Percentiles rank a stretch among this genome's conserved stretches.
Evolutionary conservation across 1,140 invertebrate species (phyloP).

Genomic region (Matsumurasca onukii): DNA sequence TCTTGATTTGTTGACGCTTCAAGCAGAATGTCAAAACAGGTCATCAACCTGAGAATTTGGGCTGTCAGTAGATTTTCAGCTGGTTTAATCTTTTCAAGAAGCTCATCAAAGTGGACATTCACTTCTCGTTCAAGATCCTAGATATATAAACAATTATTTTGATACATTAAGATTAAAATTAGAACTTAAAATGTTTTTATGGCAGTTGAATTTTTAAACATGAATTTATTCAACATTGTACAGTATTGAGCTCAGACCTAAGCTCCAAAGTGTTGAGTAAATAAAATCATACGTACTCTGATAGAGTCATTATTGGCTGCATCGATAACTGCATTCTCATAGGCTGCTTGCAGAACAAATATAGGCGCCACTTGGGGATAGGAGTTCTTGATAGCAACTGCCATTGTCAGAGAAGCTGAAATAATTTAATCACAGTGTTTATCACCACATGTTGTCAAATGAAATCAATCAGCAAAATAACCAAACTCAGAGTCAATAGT

Average conservation of each 20-base stretch:
- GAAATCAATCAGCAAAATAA: too few species aligned
- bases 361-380: conserved; percentile 53
- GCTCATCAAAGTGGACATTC: conserved; percentile 52
- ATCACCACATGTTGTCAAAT: too few species aligned
- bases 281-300: too few species aligned
- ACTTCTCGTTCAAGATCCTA: conserved; percentile 58
- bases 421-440: too few species aligned
- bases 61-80: conserved; percentile 62
- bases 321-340: conserved; percentile 38
- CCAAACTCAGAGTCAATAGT: too few species aligned
- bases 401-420: conserved; percentile 51
- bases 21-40: conserved; percentile 84
- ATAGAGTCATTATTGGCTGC: conserved; percentile 51
- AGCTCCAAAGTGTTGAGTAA: too few species aligned
- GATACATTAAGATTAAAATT: too few species aligned
- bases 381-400: conserved; percentile 52
- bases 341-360: conserved; percentile 52
- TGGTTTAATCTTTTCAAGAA: conserved; percentile 40
- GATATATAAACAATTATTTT: too few species aligned
- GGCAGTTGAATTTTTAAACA: too few species aligned
- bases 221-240: too few species aligned
- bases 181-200: too few species aligned
- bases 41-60: conserved; percentile 76
- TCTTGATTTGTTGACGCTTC: conserved; percentile 70
- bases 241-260: too few species aligned